phyloP scores from a whole-genome alignment of 2,797 vertebrate species.

The Pipistrellus pygmaeus region DNA sequence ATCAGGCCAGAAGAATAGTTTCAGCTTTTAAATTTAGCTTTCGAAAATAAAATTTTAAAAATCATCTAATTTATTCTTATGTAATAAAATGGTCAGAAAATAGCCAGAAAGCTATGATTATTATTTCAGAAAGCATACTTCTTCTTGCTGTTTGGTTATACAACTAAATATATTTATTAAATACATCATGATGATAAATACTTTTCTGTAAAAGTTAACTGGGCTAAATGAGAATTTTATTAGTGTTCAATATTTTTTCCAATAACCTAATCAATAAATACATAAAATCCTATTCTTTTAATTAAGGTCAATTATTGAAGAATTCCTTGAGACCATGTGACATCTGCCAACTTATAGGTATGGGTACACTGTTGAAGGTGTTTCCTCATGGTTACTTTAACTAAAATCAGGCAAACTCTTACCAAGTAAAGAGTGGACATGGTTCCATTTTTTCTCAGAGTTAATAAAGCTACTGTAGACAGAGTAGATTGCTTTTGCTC shows the following conservation, averaged over 20 bases:
- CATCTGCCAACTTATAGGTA: not conserved
- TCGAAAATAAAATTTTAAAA: not conserved
- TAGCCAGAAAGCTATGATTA: constrained; percentile 18
- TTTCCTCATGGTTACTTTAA: not conserved
- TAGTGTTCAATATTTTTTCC: not conserved
- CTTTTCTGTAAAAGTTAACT: constrained; percentile 44
- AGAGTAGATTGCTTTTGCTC: not conserved
- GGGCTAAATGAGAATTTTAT: not conserved
- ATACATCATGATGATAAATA: not conserved
- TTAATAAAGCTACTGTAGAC: not conserved
- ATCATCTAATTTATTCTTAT: constrained; percentile 23
- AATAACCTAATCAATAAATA: constrained; percentile 7
- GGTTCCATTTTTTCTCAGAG: not conserved
- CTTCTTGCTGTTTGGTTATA: not conserved
- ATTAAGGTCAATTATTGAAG: not conserved
- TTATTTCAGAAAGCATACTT: constrained; percentile 36
- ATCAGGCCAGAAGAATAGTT: not conserved
- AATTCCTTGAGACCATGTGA: not conserved
- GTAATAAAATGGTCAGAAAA: constrained; percentile 4
- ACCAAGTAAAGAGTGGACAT: not conserved
- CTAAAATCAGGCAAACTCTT: not conserved
- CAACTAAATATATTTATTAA: not conserved
- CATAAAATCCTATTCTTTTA: not conserved
- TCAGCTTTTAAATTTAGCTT: not conserved
- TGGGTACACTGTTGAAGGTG: not conserved